A percentile compares a stretch with the other conserved stretches of the same genome.
These are phyloP conservation scores for Tragopan temminckii DNA, from an alignment of 2,797 vertebrate genomes.

Conservation along the genomic window DNA sequence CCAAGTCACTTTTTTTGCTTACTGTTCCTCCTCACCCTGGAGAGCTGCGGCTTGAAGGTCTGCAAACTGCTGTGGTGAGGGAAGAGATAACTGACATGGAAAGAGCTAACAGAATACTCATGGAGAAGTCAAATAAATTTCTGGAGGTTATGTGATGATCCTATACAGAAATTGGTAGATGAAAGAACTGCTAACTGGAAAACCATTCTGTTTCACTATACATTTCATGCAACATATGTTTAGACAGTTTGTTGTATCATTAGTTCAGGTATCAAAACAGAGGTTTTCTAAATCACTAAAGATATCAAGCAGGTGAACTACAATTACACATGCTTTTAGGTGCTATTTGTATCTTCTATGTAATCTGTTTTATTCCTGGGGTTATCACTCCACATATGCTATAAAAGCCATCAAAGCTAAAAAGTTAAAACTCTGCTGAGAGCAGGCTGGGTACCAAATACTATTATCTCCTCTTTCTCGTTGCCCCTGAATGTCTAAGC, in stretches of 20 bases:
- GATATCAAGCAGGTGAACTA: background rate
- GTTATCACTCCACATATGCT: background rate
- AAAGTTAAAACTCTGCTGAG: background rate
- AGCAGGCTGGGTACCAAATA: background rate
- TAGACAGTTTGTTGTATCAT: background rate
- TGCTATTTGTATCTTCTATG: background rate
- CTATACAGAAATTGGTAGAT: background rate
- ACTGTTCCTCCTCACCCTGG: background rate
- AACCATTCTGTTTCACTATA: background rate
- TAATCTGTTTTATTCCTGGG: background rate
- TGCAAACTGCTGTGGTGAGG: background rate
- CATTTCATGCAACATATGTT: background rate
- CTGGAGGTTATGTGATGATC: background rate
- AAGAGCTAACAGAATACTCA: background rate
- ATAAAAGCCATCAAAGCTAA: background rate
- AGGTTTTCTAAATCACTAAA: background rate
- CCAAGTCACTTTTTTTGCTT: background rate
- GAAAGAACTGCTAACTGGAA: background rate
- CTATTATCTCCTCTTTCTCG: background rate
- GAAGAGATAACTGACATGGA: background rate
- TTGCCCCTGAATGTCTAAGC: background rate
- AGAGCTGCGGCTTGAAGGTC: background rate
- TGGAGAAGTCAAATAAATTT: background rate
- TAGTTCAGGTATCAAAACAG: background rate
- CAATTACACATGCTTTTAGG: background rate